phyloP scores from a whole-genome alignment of 2,888 invertebrate species.

The Imbricaverruca yamaguchii region DNA sequence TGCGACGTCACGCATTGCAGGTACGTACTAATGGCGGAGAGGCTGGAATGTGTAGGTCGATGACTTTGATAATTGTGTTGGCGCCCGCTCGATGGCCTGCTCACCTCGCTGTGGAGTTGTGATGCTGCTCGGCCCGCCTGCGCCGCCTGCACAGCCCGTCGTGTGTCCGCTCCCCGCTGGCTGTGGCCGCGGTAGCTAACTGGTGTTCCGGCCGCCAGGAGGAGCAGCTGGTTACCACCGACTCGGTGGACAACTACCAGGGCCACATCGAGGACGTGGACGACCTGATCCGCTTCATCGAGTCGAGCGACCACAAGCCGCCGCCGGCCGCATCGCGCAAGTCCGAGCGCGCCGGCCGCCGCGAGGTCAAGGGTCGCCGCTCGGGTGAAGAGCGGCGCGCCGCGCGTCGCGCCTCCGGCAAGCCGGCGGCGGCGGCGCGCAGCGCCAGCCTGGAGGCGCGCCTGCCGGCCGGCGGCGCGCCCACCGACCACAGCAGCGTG shows the following conservation, averaged over 20 bases:
- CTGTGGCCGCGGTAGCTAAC: constrained; percentile 1
- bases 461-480: background rate
- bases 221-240: background rate
- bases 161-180: background rate
- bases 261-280: constrained; percentile 6
- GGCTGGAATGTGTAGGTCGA: too few relatives aligned
- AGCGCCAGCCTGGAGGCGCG: background rate
- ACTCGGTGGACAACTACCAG: background rate
- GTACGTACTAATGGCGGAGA: too few relatives aligned
- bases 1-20: too few relatives aligned
- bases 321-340: background rate
- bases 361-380: background rate
- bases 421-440: background rate
- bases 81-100: too few relatives aligned
- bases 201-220: background rate
- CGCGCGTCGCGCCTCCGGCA: background rate
- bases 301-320: background rate
- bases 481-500: background rate
- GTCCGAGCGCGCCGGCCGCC: background rate
- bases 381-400: background rate
- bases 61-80: too few relatives aligned
- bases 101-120: too few relatives aligned
- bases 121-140: too few relatives aligned
- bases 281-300: constrained; percentile 17
- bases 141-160: too few relatives aligned